Evolutionary conservation across 2,888 invertebrate species (phyloP).

Genomic region (Leucophora obtusa): DNA sequence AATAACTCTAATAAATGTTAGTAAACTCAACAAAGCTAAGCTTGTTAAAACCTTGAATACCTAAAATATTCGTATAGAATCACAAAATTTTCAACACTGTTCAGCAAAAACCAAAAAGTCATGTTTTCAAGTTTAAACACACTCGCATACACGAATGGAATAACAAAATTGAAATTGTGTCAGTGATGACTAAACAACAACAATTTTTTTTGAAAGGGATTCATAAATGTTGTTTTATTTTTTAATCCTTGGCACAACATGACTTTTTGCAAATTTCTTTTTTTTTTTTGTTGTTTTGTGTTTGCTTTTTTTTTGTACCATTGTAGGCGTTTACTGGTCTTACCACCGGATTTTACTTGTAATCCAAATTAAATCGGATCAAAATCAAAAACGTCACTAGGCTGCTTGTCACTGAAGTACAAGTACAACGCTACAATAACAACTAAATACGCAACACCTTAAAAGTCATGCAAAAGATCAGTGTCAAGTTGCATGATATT

Average conservation of each 20-base stretch:
- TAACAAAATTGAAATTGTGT: conserved; percentile 39
- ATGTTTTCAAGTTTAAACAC: conserved; percentile 4
- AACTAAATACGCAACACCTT: conserved; percentile 22
- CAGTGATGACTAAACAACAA: conserved; percentile 24
- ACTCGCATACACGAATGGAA: neutral
- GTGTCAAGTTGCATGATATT: conserved; percentile 64
- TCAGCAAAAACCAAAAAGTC: neutral
- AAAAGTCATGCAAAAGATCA: conserved; percentile 66
- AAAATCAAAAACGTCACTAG: conserved; percentile 59
- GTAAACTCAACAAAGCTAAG: conserved; percentile 61
- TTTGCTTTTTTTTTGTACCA: conserved; percentile 20
- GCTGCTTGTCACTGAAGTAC: conserved; percentile 25
- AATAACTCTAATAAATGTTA: conserved; percentile 62
- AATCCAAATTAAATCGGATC: conserved; percentile 77
- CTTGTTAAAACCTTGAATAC: conserved; percentile 36
- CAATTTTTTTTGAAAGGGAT: conserved; percentile 18
- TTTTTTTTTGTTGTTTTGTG: conserved; percentile 16
- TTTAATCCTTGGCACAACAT: conserved; percentile 73
- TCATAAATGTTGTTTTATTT: conserved; percentile 22
- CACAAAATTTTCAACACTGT: conserved; percentile 4
- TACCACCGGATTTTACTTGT: conserved; percentile 74
- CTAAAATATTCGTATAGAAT: conserved; percentile 20
- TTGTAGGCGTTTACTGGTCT: conserved; percentile 78
- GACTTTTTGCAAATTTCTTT: conserved; percentile 69
- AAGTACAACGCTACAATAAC: conserved; percentile 13